A percentile compares a stretch with the other conserved stretches of the same genome.
Conservation (phyloP, 2,888 invertebrate species). For the Papilio gigon region DNA sequence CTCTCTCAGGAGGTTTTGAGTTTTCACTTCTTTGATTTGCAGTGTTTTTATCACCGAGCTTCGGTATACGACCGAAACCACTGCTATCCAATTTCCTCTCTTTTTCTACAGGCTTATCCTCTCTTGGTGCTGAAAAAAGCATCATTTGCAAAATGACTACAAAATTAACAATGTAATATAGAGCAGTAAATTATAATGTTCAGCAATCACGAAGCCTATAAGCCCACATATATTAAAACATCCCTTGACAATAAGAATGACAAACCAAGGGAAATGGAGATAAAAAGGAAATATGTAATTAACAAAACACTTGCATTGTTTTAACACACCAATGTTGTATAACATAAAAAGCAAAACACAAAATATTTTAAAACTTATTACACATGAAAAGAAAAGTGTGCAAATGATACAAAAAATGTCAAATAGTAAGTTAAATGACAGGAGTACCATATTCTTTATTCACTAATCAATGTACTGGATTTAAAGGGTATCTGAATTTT, state of each 20-base stretch:
- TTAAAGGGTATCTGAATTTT: too few species aligned
- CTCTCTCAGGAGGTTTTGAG: constrained; percentile 56
- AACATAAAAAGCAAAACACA: background rate
- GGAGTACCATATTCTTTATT: too few species aligned
- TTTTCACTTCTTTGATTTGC: constrained; percentile 56
- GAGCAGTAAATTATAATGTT: background rate
- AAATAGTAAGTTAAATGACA: too few species aligned
- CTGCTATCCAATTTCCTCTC: constrained; percentile 63
- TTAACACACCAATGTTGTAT: background rate
- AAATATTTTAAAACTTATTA: background rate
- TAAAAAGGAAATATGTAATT: background rate
- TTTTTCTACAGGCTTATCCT: constrained; percentile 60
- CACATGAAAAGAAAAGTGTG: too few species aligned
- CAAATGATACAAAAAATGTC: too few species aligned
- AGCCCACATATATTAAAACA: background rate
- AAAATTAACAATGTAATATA: background rate
- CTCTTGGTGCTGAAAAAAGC: constrained; percentile 57
- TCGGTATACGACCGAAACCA: constrained; percentile 79
- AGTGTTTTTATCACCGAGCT: constrained; percentile 68
- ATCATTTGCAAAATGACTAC: constrained; percentile 43
- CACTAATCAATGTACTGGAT: too few species aligned
- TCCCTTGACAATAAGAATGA: background rate
- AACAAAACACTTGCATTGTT: background rate
- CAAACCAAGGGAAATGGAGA: background rate
- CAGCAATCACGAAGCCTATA: background rate